Evolutionary conservation across 2,888 invertebrate genomes (phyloP).

Genomic region (Drepanosiphum platanoidis): DNA sequence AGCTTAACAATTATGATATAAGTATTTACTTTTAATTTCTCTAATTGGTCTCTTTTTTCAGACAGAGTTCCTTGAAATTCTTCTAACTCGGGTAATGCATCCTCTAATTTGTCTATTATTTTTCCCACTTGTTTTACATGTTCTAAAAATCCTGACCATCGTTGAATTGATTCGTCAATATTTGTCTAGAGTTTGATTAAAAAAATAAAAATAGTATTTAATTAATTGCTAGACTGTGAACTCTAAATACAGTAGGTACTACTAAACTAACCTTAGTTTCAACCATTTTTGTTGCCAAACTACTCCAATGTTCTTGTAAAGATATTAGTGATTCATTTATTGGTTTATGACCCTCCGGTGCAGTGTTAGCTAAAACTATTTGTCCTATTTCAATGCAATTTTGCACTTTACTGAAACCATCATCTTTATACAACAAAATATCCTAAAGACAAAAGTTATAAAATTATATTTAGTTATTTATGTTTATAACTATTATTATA

Average conservation of each 20-base stretch:
- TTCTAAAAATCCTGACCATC: constrained; percentile 90
- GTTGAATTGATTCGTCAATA: constrained; percentile 87
- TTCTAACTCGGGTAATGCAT: constrained; percentile 77
- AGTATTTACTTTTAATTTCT: constrained; percentile 75
- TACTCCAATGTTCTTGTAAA: constrained; percentile 91
- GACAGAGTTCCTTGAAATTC: constrained; percentile 83
- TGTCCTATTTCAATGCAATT: constrained; percentile 90
- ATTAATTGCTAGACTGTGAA: background rate
- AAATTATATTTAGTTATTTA: too few relatives aligned
- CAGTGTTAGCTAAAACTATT: constrained; percentile 88
- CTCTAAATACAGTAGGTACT: background rate
- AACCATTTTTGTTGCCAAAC: constrained; percentile 85
- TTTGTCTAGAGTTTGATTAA: constrained; percentile 69
- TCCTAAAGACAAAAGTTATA: constrained; percentile 74
- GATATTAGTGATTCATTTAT: constrained; percentile 85
- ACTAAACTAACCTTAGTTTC: constrained; percentile 79
- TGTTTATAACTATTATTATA: too few relatives aligned
- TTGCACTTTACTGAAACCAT: constrained; percentile 89
- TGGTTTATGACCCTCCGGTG: constrained; percentile 84
- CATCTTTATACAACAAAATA: constrained; percentile 88
- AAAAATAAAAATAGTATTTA: constrained; percentile 2
- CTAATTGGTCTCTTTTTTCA: constrained; percentile 86
- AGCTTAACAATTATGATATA: too few relatives aligned
- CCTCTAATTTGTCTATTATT: constrained; percentile 81
- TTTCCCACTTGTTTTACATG: constrained; percentile 87